Base-by-base conservation (phyloP, 2,888 invertebrate species). In the Marasmarcha lunaedactyla region DNA sequence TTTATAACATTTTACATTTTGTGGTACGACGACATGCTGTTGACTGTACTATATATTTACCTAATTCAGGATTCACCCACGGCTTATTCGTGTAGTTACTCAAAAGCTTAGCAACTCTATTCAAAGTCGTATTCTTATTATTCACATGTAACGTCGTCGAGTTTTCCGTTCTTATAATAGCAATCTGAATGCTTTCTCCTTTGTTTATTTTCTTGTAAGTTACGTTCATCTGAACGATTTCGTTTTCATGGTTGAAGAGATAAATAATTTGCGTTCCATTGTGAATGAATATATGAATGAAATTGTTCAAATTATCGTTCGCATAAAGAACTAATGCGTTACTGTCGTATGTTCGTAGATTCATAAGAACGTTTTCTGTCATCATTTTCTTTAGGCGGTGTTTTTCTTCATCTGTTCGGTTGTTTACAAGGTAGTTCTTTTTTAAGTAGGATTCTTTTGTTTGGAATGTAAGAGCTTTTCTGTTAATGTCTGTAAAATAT, bases 221-320 rank as follows among this genome's bases (percentile, higher is more conserved):
- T 1, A 95, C 89, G 35, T 91, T 90, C 54, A 94, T 87, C 66
- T 92, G 91, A 49, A 90, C 86, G 50, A 93, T 93, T 72, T 90
- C 90, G 55, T 92, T 88, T 48, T 88, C 91, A 47, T 91, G 87
- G 64, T 96, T 96, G 68, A 94, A 95, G 2, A 94, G 77, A 58
- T 94, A 94, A 34, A 94, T 89, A 14, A 95, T 90, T 72, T 89
- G 88, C 6, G 90, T 90, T 10, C 91, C 91, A 45, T 90, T 90
- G 47, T 90, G 88, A 45, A 95, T 89, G 68, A 93, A 94, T 15
- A 96, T 73, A 68, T 96, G 96, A 38, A 95, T 90, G 66, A 97
- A 97, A 70, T 97, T 97, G 63, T 96, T 96, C 43, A 94, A 83
- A 66, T 96, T 92, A 68, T 97, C 97, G 61, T 96, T 94, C 25